These are phyloP conservation scores for Alloplasta piceator DNA, from an alignment of 2,888 invertebrate species.

Conservation along the genomic window DNA sequence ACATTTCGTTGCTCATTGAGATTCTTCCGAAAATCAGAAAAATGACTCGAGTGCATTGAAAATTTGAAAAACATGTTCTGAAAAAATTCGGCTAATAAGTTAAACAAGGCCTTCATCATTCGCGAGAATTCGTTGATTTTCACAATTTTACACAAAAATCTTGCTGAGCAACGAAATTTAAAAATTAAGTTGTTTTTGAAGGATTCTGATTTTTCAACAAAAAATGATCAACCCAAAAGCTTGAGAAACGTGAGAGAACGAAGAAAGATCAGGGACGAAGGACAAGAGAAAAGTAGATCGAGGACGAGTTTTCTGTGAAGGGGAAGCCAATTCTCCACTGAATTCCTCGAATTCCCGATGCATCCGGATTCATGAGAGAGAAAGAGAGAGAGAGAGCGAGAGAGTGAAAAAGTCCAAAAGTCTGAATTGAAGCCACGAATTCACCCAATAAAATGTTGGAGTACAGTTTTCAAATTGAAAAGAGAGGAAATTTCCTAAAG, in stretches of 20 bases:
- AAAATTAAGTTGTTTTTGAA: no score
- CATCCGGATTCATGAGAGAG: slow-evolving; percentile 15
- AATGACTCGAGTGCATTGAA: background rate
- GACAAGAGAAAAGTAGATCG: slow-evolving; percentile 52
- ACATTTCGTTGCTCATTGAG: slow-evolving; percentile 16
- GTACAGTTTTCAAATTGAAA: slow-evolving; percentile 10
- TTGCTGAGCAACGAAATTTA: no score
- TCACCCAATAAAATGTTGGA: no score
- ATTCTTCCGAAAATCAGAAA: slow-evolving; percentile 16
- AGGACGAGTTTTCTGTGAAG: slow-evolving; percentile 29
- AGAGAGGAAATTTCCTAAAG: background rate
- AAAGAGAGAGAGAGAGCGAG: slow-evolving; percentile 33
- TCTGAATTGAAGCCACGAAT: slow-evolving; percentile 21
- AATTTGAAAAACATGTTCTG: no score
- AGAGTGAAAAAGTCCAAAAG: slow-evolving; percentile 47
- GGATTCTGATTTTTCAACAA: no score
- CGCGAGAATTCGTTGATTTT: no score
- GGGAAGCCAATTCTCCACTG: slow-evolving; percentile 60
- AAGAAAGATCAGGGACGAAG: slow-evolving; percentile 37
- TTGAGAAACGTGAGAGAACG: slow-evolving; percentile 52
- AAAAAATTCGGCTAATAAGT: no score
- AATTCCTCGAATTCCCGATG: slow-evolving; percentile 78
- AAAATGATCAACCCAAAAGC: background rate
- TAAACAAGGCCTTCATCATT: no score
- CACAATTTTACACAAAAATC: no score